A percentile compares a stretch with the other conserved stretches of the same genome.
These are phyloP conservation scores for Scaptomyza pallida DNA, from an alignment of 1,140 invertebrate species.

Conservation along the genomic window DNA sequence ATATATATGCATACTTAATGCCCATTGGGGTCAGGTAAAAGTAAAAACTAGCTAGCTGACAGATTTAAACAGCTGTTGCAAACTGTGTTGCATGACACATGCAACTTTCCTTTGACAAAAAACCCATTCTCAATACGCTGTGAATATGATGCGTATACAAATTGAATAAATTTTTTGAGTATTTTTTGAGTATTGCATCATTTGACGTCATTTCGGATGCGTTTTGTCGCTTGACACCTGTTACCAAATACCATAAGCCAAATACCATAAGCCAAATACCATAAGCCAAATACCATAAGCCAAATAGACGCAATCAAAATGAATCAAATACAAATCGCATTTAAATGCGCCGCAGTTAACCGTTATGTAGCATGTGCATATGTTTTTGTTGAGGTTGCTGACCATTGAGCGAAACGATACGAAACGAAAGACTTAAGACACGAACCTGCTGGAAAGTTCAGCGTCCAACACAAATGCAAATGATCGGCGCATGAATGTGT, in stretches of 20 bases:
- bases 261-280: no score
- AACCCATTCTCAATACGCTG: not conserved
- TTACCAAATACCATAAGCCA: constrained; percentile 64
- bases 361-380: constrained; percentile 15
- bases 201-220: constrained; percentile 22
- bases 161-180: constrained; percentile 13
- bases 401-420: constrained; percentile 52
- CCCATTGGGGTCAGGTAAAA: constrained; percentile 75
- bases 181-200: constrained; percentile 41
- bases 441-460: constrained; percentile 65
- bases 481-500: not conserved
- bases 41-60: constrained; percentile 29
- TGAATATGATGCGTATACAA: constrained; percentile 7
- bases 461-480: not conserved
- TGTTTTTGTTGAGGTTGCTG: constrained; percentile 31
- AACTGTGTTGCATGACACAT: constrained; percentile 15
- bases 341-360: constrained; percentile 58
- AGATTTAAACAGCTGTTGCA: constrained; percentile 20
- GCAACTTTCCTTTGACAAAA: constrained; percentile 30
- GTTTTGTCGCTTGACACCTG: constrained; percentile 22
- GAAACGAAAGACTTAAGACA: constrained; percentile 73
- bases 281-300: no score
- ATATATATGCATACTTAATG: not conserved
- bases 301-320: constrained; percentile 13
- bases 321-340: constrained; percentile 22